These are phyloP conservation scores for Sanderia malayensis DNA, from an alignment of 30 jellyfish, hydroid and myxozoan genomes.

Conservation along the genomic window DNA sequence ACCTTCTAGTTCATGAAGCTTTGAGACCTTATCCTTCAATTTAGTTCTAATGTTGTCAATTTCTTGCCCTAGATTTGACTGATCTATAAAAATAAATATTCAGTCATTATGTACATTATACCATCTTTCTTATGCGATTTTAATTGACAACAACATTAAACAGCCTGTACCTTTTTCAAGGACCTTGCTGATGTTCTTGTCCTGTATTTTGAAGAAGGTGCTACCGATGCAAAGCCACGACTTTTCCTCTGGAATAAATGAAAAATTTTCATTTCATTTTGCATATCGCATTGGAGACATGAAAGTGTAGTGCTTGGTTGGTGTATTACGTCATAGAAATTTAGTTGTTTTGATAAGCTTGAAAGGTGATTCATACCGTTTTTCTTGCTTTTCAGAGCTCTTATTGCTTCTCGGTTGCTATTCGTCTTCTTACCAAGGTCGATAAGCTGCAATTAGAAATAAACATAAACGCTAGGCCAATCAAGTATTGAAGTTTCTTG, in stretches of 20 bases:
- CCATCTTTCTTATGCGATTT: no score
- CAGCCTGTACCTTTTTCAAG: conserved; percentile 19
- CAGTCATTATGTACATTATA: no score
- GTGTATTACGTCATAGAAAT: no score
- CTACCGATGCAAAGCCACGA: conserved; percentile 57
- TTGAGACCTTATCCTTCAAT: conserved; percentile 34
- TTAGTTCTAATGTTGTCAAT: conserved; percentile 25
- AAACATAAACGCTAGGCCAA: no score
- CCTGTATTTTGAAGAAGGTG: conserved; percentile 36
- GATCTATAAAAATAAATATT: conserved; percentile 46
- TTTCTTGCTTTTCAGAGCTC: conserved; percentile 2
- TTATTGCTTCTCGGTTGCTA: conserved; percentile 57
- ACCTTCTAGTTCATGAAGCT: conserved; percentile 53
- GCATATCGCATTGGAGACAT: no score
- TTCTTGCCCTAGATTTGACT: conserved; percentile 26
- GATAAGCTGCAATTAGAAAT: conserved; percentile 16
- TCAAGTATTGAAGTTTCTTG: no score
- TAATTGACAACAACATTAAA: no score
- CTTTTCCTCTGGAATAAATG: conserved; percentile 10
- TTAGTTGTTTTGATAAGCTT: no score
- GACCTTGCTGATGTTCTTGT: background rate
- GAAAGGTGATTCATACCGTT: background rate
- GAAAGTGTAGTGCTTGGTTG: no score
- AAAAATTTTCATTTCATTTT: no score
- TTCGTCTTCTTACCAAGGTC: conserved; percentile 51